phyloP scores from a whole-genome alignment of 2,797 vertebrate genomes.

The Coccyzus lansbergi region DNA sequence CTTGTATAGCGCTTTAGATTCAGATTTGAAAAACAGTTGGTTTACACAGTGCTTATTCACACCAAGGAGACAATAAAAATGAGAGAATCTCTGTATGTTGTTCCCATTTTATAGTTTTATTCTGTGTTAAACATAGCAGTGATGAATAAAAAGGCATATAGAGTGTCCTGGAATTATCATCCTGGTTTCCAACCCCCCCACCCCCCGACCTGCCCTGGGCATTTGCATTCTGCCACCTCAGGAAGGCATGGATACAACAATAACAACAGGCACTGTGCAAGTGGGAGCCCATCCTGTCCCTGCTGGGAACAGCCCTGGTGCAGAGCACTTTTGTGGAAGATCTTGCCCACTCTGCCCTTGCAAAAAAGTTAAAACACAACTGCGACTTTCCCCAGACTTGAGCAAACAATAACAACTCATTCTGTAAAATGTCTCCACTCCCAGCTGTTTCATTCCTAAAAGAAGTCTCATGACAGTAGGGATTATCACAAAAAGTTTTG shows the following conservation, averaged over 20 bases:
- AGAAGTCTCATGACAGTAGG: background rate
- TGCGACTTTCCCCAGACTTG: fast-evolving
- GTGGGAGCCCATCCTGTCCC: background rate
- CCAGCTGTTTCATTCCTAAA: background rate
- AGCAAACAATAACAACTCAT: background rate
- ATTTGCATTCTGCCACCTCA: background rate
- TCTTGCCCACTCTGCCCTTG: background rate
- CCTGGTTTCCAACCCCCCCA: background rate
- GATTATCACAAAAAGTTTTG: background rate
- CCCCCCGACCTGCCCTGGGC: background rate
- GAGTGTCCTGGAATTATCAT: background rate
- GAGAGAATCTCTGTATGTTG: background rate
- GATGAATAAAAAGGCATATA: background rate
- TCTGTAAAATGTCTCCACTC: background rate
- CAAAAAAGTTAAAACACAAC: background rate
- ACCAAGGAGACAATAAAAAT: background rate
- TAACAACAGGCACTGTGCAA: background rate
- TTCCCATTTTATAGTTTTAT: background rate
- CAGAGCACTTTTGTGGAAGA: background rate
- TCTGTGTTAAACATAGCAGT: background rate
- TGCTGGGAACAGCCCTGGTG: background rate
- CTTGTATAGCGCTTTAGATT: background rate
- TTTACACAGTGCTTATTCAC: background rate
- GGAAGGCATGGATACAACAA: background rate
- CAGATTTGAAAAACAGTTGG: background rate